Evolutionary conservation across 2,888 invertebrate species (phyloP).

Genomic region (Linnaemya vulpina): DNA sequence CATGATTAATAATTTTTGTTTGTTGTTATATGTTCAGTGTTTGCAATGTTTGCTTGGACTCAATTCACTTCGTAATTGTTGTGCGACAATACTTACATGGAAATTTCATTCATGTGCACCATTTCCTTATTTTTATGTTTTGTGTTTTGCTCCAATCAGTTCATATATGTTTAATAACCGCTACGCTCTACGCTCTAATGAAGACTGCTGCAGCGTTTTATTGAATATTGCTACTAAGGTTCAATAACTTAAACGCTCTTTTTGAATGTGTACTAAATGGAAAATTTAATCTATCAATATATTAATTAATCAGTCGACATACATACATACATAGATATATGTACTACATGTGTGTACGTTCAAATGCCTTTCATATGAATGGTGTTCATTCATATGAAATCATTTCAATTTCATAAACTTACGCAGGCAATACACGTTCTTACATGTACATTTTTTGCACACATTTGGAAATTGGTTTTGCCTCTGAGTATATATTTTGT

Average conservation of each 20-base stretch:
- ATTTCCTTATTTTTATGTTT: constrained; percentile 15
- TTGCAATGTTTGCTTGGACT: background rate
- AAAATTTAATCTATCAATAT: background rate
- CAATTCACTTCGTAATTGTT: background rate
- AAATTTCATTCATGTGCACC: constrained; percentile 49
- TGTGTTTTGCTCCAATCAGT: background rate
- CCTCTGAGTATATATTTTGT: background rate
- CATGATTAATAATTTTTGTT: background rate
- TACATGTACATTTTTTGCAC: background rate
- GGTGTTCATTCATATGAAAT: too few relatives aligned
- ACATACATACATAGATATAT: background rate
- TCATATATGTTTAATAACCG: constrained; percentile 17
- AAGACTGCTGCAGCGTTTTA: constrained; percentile 5
- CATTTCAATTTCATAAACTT: too few relatives aligned
- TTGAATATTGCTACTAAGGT: background rate
- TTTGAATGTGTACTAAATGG: background rate
- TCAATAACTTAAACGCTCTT: background rate
- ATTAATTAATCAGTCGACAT: background rate
- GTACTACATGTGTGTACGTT: background rate
- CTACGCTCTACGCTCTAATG: background rate
- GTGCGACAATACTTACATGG: constrained; percentile 43
- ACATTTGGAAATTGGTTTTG: background rate
- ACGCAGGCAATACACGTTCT: too few relatives aligned
- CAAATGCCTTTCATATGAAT: too few relatives aligned
- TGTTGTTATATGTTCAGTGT: background rate